These are phyloP conservation scores for Ophthalmolycus amberensis DNA, from an alignment of 2,113 vertebrate genomes.

Conservation along the genomic window DNA sequence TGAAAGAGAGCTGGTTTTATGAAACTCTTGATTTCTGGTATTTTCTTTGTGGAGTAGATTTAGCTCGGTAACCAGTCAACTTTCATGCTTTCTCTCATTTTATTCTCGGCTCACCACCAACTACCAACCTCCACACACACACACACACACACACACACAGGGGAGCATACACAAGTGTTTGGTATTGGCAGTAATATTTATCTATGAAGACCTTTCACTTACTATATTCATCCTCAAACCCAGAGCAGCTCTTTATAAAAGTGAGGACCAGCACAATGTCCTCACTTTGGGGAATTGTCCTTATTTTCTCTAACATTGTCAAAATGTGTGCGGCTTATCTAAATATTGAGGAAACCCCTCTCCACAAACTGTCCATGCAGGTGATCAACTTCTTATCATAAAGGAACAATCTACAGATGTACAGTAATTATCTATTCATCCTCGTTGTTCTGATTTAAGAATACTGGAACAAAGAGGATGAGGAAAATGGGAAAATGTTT, in stretches of 20 bases:
- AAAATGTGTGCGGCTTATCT: not conserved
- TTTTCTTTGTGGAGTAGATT: constrained; percentile 20
- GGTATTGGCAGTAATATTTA: constrained; percentile 5
- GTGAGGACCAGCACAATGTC: constrained; percentile 9
- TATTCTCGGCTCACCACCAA: constrained; percentile 38
- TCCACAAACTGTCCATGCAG: not conserved
- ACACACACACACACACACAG: constrained; percentile 19
- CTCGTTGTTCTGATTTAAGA: not conserved
- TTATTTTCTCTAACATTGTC: constrained; percentile 14
- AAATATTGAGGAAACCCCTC: not conserved
- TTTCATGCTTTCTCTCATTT: constrained; percentile 19
- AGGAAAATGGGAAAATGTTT: not conserved
- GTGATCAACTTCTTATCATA: not conserved
- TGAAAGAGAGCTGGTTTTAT: not conserved
- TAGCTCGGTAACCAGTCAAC: constrained; percentile 1
- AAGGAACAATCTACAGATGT: not conserved
- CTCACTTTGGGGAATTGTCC: constrained; percentile 5
- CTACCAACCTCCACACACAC: constrained; percentile 27
- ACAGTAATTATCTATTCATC: not conserved
- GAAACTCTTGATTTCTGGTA: not conserved
- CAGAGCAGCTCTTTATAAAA: constrained; percentile 6
- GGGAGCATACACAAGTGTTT: constrained; percentile 7
- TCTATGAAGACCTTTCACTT: constrained; percentile 19
- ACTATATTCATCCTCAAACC: constrained; percentile 4
- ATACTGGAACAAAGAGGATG: not conserved